Conservation (phyloP, 2,797 vertebrate genomes). For the Kryptolebias ocellatus region DNA sequence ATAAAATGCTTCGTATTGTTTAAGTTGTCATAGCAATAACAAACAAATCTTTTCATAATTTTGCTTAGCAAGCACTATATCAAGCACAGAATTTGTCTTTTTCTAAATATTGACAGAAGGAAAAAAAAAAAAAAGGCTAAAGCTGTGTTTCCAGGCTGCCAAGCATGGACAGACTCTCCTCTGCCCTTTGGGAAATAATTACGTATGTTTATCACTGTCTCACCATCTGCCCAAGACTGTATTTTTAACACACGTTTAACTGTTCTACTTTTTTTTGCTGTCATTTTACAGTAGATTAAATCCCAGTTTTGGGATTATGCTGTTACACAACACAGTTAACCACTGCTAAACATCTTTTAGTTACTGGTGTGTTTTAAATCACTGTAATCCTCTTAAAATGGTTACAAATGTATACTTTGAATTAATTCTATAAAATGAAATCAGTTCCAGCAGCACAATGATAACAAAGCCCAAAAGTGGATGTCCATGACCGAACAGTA, state of each 20-base stretch:
- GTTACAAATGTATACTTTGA: neutral
- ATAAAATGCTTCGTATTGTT: neutral
- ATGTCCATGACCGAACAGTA: neutral
- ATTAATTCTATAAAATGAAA: neutral
- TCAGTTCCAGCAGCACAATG: neutral
- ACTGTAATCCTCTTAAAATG: neutral
- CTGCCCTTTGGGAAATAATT: slow-evolving; percentile 44
- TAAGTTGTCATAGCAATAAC: no score
- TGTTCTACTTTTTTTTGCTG: slow-evolving; percentile 11
- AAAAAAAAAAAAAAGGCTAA: slow-evolving; percentile 12
- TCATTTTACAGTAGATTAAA: slow-evolving; percentile 12
- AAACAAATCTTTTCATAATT: neutral
- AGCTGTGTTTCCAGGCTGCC: slow-evolving; percentile 38
- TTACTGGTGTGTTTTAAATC: neutral
- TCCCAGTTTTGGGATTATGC: neutral
- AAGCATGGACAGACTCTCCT: slow-evolving; percentile 31
- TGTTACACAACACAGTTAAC: neutral
- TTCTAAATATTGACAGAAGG: slow-evolving; percentile 16
- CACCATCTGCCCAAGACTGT: slow-evolving; percentile 47
- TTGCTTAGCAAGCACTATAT: slow-evolving; percentile 4
- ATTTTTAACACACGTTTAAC: slow-evolving; percentile 34
- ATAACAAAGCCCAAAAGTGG: neutral
- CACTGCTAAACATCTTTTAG: neutral
- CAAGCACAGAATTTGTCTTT: slow-evolving; percentile 12
- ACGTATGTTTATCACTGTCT: slow-evolving; percentile 42